Conservation (phyloP, 2,888 invertebrate genomes). For the Protophormia terraenovae region DNA sequence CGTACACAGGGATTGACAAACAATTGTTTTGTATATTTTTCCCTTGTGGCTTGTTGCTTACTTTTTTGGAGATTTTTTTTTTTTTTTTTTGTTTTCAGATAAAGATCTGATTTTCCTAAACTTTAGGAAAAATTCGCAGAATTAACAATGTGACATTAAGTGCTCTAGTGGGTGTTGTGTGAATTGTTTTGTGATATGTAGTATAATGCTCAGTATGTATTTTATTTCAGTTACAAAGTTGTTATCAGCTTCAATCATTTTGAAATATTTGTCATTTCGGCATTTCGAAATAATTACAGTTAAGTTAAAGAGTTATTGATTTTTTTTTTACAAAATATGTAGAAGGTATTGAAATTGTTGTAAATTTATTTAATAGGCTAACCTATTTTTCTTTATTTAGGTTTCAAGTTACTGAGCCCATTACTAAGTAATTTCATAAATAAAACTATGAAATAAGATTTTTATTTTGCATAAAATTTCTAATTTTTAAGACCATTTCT, state of each 20-base stretch:
- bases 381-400: too few species aligned
- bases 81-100: conserved; percentile 13
- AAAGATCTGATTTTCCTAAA: conserved; percentile 36
- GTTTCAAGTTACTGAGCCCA: too few species aligned
- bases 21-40: conserved; percentile 41
- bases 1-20: conserved; percentile 59
- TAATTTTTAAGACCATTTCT: too few species aligned
- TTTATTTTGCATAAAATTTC: too few species aligned
- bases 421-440: too few species aligned
- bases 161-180: conserved; percentile 60
- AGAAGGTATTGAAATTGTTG: too few species aligned
- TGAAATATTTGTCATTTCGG: conserved; percentile 2
- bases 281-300: conserved; percentile 29
- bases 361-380: too few species aligned
- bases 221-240: neutral
- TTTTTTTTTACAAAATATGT: neutral
- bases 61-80: neutral
- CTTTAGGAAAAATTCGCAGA: conserved; percentile 27
- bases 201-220: neutral
- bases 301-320: neutral
- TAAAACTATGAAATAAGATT: too few species aligned
- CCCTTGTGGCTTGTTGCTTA: conserved; percentile 26
- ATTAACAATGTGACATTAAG: conserved; percentile 65
- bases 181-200: conserved; percentile 39
- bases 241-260: conserved; percentile 28